These are phyloP conservation scores for Turnix velox DNA, from an alignment of 2,113 vertebrate genomes.

Conservation along the genomic window DNA sequence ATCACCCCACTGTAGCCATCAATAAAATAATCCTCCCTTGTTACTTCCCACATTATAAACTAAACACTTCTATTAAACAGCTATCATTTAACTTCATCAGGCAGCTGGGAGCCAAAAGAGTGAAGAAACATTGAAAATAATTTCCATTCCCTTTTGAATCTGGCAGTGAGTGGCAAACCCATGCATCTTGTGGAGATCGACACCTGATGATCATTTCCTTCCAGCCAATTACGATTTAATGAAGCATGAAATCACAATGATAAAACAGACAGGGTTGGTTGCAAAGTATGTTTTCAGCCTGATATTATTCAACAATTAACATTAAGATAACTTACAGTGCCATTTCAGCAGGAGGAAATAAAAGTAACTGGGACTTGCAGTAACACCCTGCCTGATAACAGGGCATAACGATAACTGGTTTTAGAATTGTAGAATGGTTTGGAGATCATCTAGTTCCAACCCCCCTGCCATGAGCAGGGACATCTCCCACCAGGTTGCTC, in stretches of 20 bases:
- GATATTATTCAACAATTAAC: conserved; percentile 49
- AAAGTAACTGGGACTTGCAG: conserved; percentile 21
- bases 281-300: conserved; percentile 19
- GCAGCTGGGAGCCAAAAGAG: conserved; percentile 14
- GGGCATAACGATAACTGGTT: conserved; percentile 4
- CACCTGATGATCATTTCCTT: conserved; percentile 63
- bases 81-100: conserved; percentile 4
- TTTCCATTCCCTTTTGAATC: conserved; percentile 51
- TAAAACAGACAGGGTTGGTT: conserved; percentile 36
- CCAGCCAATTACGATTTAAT: conserved; percentile 67
- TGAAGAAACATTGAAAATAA: background rate
- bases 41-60: background rate
- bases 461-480: no score
- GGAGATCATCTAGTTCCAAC: no score
- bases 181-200: conserved; percentile 28
- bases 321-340: conserved; percentile 24
- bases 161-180: conserved; percentile 22
- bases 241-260: conserved; percentile 55
- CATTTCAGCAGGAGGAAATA: conserved; percentile 11
- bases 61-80: background rate
- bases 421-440: no score
- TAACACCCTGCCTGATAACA: conserved; percentile 16
- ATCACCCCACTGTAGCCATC: background rate
- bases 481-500: no score
- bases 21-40: background rate